phyloP scores from a whole-genome alignment of 2,888 invertebrate species.

The Tuta absoluta region DNA sequence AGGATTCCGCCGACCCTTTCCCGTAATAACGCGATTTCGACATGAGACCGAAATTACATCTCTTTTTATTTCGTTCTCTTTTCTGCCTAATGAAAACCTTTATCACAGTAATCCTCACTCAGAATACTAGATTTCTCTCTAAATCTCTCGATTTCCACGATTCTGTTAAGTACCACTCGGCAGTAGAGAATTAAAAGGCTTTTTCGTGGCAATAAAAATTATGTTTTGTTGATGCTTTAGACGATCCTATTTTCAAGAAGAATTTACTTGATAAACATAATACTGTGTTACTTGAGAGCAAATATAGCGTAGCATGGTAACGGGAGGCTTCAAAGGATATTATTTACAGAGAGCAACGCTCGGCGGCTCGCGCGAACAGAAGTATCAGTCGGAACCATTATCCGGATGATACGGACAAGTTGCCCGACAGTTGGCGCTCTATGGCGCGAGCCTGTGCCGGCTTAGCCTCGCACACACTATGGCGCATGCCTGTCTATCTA shows the following conservation, averaged over 20 bases:
- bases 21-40: conserved; percentile 60
- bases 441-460: conserved; percentile 46
- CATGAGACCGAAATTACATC: conserved; percentile 61
- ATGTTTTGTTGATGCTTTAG: background rate
- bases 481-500: background rate
- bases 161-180: conserved; percentile 25
- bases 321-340: conserved; percentile 26
- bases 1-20: conserved; percentile 57
- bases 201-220: conserved; percentile 17
- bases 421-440: conserved; percentile 50
- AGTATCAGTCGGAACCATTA: conserved; percentile 54
- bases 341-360: conserved; percentile 30
- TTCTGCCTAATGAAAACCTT: conserved; percentile 61
- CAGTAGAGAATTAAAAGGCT: conserved; percentile 13
- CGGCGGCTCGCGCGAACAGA: conserved; percentile 23
- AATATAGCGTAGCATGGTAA: conserved; percentile 16
- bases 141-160: conserved; percentile 26
- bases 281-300: conserved; percentile 10
- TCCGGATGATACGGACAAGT: conserved; percentile 68
- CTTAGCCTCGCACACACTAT: background rate
- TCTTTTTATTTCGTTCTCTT: conserved; percentile 58
- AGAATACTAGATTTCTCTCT: conserved; percentile 29
- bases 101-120: conserved; percentile 41
- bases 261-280: background rate
- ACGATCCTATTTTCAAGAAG: background rate